These are phyloP conservation scores for Garra rufa DNA, from an alignment of 2,113 vertebrate genomes.

Conservation along the genomic window DNA sequence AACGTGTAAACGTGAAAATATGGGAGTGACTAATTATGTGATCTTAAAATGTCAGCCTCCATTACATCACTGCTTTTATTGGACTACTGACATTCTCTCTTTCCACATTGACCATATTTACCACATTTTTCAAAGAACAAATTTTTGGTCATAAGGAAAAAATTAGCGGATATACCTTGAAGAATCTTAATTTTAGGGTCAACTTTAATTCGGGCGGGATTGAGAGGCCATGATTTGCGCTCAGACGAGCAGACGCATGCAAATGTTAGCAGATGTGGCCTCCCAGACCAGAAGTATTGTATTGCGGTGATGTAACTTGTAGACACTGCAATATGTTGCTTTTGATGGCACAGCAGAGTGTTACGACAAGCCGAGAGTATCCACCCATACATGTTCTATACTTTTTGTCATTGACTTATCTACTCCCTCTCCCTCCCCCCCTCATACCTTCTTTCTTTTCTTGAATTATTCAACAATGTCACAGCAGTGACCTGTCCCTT, in stretches of 20 bases:
- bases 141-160: not conserved
- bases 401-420: constrained; percentile 52
- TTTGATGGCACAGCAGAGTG: constrained; percentile 56
- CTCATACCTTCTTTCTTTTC: constrained; percentile 49
- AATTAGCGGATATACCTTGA: not conserved
- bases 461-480: constrained; percentile 81
- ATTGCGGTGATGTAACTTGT: constrained; percentile 52
- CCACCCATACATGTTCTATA: constrained; percentile 54
- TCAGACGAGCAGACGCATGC: constrained; percentile 46
- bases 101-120: not conserved
- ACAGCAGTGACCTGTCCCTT: constrained; percentile 80
- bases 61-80: not conserved
- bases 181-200: not conserved
- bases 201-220: not conserved
- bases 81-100: not conserved
- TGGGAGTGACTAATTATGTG: not conserved
- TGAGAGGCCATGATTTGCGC: not conserved
- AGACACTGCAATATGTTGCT: constrained; percentile 58
- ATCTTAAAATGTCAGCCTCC: not conserved
- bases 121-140: not conserved
- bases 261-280: constrained; percentile 53
- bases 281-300: constrained; percentile 27
- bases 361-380: constrained; percentile 55
- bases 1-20: not conserved
- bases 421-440: constrained; percentile 48